Conservation (phyloP, 2,113 vertebrate species). For the Nanorana parkeri region DNA sequence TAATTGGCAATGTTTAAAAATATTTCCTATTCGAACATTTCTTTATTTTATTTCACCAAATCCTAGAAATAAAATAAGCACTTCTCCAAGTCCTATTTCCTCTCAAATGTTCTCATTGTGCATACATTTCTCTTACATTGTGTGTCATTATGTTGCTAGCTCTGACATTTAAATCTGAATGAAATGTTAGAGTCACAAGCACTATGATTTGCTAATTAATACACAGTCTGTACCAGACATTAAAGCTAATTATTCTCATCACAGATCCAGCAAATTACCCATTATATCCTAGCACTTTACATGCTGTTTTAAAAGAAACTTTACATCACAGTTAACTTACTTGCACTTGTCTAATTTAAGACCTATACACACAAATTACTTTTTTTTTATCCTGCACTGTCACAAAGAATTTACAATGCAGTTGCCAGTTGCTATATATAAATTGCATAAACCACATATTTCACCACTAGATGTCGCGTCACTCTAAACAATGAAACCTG, state of each 20-base stretch:
- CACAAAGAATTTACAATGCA: conserved; percentile 8
- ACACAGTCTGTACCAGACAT: conserved; percentile 30
- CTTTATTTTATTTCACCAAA: too few species aligned
- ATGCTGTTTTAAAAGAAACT: conserved; percentile 32
- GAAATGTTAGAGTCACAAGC: conserved; percentile 6
- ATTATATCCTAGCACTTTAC: conserved; percentile 26
- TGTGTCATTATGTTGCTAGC: conserved; percentile 22
- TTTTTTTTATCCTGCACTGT: conserved; percentile 14
- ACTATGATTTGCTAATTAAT: conserved; percentile 33
- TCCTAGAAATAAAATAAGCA: too few species aligned
- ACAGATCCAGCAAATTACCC: conserved; percentile 35
- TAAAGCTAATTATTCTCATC: conserved; percentile 45
- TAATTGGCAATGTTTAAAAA: too few species aligned
- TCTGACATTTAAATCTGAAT: conserved; percentile 23
- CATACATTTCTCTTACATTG: not conserved
- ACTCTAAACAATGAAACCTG: conserved; percentile 29
- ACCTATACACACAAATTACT: not conserved
- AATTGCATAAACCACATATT: not conserved
- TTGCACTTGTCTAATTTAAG: conserved; percentile 24
- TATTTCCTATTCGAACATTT: too few species aligned
- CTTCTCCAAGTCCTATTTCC: not conserved
- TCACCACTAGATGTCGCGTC: conserved; percentile 51
- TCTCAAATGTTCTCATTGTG: not conserved
- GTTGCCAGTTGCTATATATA: not conserved
- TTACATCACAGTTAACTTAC: conserved; percentile 34